phyloP scores from a whole-genome alignment of 2,797 vertebrate species.

The Poeciliopsis turneri region DNA sequence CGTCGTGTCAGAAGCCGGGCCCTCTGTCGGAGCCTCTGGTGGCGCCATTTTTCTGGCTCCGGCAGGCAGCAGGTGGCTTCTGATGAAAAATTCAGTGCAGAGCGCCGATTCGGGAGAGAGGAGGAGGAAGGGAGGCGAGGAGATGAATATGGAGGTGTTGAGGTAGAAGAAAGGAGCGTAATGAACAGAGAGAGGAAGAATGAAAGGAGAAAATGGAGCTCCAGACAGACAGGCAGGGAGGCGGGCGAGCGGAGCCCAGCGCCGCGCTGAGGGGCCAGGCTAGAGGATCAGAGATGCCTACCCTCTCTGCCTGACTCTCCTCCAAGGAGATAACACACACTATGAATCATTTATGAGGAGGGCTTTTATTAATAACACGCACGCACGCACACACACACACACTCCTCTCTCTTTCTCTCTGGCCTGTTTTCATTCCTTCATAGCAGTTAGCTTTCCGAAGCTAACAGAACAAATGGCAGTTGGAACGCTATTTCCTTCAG shows the following conservation, averaged over 20 bases:
- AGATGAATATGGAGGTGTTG: constrained; percentile 26
- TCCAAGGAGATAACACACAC: constrained; percentile 58
- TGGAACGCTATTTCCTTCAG: no score
- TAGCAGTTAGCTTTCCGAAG: no score
- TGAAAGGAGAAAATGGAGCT: constrained; percentile 36
- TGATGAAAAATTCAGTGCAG: constrained; percentile 78
- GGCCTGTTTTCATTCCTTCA: constrained; percentile 42
- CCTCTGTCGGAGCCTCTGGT: constrained; percentile 87
- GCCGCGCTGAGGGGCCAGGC: constrained; percentile 49
- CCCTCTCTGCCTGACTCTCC: constrained; percentile 58
- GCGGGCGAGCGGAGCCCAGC: constrained; percentile 53
- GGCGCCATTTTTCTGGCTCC: constrained; percentile 71
- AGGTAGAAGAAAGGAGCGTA: constrained; percentile 30
- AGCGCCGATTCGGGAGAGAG: constrained; percentile 54
- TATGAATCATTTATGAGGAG: constrained; percentile 72
- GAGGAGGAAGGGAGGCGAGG: constrained; percentile 53
- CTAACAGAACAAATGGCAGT: no score
- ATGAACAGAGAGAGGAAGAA: constrained; percentile 38
- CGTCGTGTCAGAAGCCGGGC: constrained; percentile 75
- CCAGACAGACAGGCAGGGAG: constrained; percentile 50
- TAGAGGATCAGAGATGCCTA: constrained; percentile 65
- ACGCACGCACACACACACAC: constrained; percentile 33
- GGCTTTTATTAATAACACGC: constrained; percentile 66
- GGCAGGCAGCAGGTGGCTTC: constrained; percentile 77
- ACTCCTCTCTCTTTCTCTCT: constrained; percentile 12